Percentiles rank a stretch among this genome's conserved stretches.
Evolutionary conservation across 1,140 invertebrate species (phyloP).

Genomic region (Bactericera cockerelli): DNA sequence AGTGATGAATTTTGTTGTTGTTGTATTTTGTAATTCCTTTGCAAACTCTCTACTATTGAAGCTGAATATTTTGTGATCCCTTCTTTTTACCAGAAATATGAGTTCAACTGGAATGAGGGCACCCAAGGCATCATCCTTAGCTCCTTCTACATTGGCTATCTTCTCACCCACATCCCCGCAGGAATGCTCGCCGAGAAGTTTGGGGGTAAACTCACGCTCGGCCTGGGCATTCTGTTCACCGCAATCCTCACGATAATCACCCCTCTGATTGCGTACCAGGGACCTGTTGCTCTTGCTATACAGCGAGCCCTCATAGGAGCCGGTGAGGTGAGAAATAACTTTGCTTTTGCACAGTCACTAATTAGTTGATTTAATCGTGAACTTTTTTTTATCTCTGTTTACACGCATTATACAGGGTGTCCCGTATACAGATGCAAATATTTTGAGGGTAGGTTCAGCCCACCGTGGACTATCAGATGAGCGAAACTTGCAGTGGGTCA

Average conservation of each 20-base stretch:
- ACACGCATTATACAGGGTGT: too few relatives aligned
- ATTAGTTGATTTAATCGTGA: too few relatives aligned
- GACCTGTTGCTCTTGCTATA: slow-evolving; percentile 38
- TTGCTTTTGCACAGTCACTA: too few relatives aligned
- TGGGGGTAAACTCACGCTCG: slow-evolving; percentile 38
- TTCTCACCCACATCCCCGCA: slow-evolving; percentile 40
- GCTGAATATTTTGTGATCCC: too few relatives aligned
- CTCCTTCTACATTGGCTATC: slow-evolving; percentile 45
- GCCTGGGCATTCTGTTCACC: slow-evolving; percentile 32
- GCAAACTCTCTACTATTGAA: too few relatives aligned
- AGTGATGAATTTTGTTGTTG: too few relatives aligned
- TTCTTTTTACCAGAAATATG: slow-evolving; percentile 29
- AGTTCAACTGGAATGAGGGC: slow-evolving; percentile 29
- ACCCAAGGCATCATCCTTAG: slow-evolving; percentile 39
- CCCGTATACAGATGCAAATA: too few relatives aligned
- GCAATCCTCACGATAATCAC: slow-evolving; percentile 52
- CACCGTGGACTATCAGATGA: too few relatives aligned
- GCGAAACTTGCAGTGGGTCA: too few relatives aligned
- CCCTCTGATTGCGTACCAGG: slow-evolving; percentile 37
- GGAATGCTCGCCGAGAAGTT: slow-evolving; percentile 38
- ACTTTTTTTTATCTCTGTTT: too few relatives aligned
- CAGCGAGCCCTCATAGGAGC: slow-evolving; percentile 49
- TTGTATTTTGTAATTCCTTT: too few relatives aligned
- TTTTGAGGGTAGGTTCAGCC: too few relatives aligned
- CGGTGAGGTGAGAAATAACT: slow-evolving; percentile 38